phyloP scores from a whole-genome alignment of 2,113 vertebrate species.

The Sander vitreus region DNA sequence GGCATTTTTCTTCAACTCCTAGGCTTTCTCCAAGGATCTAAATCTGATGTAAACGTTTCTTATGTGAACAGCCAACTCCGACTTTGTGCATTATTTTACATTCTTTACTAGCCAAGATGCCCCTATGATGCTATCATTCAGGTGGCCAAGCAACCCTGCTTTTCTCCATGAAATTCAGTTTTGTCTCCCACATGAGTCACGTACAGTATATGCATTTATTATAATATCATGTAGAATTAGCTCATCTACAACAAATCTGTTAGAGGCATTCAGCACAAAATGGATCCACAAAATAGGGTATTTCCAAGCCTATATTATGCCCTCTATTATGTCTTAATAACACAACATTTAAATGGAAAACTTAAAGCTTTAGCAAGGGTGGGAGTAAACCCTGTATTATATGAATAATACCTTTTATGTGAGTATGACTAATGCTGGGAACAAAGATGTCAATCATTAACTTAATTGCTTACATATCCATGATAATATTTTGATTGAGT shows the following conservation, averaged over 20 bases:
- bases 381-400: constrained; percentile 23
- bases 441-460: neutral
- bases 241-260: neutral
- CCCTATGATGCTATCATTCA: neutral
- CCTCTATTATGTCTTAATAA: neutral
- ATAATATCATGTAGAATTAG: neutral
- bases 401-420: constrained; percentile 4
- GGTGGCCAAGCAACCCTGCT: neutral
- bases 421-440: constrained; percentile 4
- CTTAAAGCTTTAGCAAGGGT: too few relatives aligned
- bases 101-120: too few relatives aligned
- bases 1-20: neutral
- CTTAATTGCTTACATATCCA: neutral
- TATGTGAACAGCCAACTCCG: neutral
- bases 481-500: neutral
- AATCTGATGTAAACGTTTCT: neutral
- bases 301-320: neutral
- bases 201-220: neutral
- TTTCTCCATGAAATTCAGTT: neutral
- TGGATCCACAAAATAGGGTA: too few relatives aligned
- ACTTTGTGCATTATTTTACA: neutral
- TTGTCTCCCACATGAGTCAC: too few relatives aligned
- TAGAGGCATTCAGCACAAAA: neutral
- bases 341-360: neutral
- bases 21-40: neutral